These are phyloP conservation scores for Darevskia mixta DNA, from an alignment of 2,797 vertebrate species.

Conservation along the genomic window DNA sequence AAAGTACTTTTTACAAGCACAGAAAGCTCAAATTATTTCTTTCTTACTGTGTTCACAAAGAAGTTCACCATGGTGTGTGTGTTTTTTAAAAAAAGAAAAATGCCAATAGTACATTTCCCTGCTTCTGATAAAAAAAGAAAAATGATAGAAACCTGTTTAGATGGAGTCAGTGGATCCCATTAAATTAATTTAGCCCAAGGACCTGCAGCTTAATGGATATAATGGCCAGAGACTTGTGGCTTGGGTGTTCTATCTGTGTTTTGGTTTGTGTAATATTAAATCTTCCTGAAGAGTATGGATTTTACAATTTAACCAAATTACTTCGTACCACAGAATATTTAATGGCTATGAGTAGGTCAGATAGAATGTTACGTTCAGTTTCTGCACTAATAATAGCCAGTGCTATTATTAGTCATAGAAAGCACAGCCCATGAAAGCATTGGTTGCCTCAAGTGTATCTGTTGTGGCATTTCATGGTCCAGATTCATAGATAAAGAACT, in stretches of 20 bases:
- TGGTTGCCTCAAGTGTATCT: not conserved
- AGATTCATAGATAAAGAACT: not conserved
- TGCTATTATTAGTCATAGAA: not conserved
- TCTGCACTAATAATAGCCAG: not conserved
- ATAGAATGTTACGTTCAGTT: not conserved
- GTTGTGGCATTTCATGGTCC: not conserved
- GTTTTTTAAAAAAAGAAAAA: not conserved
- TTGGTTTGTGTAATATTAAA: constrained; percentile 21
- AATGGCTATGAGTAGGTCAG: constrained; percentile 17
- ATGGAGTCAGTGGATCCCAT: not conserved
- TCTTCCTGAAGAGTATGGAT: constrained; percentile 30
- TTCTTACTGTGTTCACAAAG: not conserved
- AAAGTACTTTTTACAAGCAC: not conserved
- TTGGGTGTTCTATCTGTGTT: constrained; percentile 20
- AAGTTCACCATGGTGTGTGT: not conserved
- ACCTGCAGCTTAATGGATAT: constrained; percentile 8
- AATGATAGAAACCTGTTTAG: not conserved
- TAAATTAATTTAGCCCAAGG: constrained; percentile 29
- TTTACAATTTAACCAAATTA: constrained; percentile 40
- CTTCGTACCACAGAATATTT: constrained; percentile 26
- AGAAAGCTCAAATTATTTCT: not conserved
- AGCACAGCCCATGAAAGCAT: not conserved
- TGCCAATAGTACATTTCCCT: not conserved
- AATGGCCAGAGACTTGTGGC: constrained; percentile 8
- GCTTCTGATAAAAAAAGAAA: not conserved